A percentile compares a stretch with the other conserved stretches of the same genome.
These are phyloP conservation scores for Oreortyx pictus DNA, from an alignment of 2,797 vertebrate species.

Conservation along the genomic window DNA sequence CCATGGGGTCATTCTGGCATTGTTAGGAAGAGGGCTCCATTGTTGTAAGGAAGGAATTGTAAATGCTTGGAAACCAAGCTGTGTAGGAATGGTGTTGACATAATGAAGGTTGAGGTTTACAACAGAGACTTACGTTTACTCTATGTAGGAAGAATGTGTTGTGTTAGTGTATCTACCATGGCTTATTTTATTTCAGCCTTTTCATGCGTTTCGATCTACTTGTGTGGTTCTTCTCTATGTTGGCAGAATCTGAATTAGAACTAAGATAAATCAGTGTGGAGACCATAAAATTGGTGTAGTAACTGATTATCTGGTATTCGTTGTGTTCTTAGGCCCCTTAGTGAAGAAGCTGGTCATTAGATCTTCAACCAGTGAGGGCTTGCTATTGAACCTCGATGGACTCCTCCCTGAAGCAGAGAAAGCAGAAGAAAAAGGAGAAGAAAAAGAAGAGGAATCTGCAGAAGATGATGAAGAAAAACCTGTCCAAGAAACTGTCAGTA, in stretches of 20 bases:
- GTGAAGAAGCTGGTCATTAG: conserved; percentile 82
- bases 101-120: neutral
- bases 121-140: too few relatives aligned
- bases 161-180: neutral
- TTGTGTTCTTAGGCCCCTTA: conserved; percentile 82
- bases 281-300: accelerated
- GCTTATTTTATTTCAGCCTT: neutral
- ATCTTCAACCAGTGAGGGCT: conserved; percentile 88
- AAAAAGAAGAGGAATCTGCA: neutral
- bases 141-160: neutral
- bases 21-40: too few relatives aligned
- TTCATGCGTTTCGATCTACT: too few relatives aligned
- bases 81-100: neutral
- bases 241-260: neutral
- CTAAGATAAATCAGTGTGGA: neutral
- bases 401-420: conserved; percentile 77
- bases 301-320: neutral
- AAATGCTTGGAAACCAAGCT: neutral
- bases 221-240: neutral
- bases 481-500: neutral
- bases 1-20: neutral
- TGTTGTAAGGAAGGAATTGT: neutral
- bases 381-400: conserved; percentile 81
- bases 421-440: neutral
- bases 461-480: neutral